phyloP scores from a whole-genome alignment of 2,797 vertebrate species.

The Labroides dimidiatus region DNA sequence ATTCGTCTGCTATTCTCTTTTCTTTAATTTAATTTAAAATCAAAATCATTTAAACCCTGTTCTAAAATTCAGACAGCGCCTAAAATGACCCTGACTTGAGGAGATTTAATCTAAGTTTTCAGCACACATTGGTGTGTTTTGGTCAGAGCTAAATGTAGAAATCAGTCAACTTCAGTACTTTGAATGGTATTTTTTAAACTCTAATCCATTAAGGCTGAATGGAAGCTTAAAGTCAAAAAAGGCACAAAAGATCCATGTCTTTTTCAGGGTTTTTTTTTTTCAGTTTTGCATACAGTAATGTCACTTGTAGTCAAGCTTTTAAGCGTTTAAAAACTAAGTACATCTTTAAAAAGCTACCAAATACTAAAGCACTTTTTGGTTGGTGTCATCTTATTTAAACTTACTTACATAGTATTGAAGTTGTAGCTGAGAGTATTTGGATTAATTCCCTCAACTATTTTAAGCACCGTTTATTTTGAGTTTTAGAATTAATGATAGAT shows the following conservation, averaged over 20 bases:
- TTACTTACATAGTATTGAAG: background rate
- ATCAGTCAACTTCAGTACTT: slow-evolving; percentile 1
- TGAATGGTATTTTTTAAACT: background rate
- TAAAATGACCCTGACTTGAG: background rate
- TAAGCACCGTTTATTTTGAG: background rate
- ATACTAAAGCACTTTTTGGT: background rate
- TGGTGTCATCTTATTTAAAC: background rate
- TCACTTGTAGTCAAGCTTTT: background rate
- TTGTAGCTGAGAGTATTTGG: background rate
- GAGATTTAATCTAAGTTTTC: background rate
- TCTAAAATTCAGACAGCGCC: background rate
- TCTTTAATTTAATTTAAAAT: background rate
- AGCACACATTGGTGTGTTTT: background rate
- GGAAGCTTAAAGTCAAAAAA: background rate
- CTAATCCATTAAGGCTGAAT: background rate
- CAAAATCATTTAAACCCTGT: background rate
- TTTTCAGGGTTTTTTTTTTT: background rate
- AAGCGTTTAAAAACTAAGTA: background rate
- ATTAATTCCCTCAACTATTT: background rate
- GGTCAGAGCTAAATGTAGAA: background rate
- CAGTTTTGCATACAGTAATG: background rate
- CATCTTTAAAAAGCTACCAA: too few species aligned
- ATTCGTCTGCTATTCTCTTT: background rate
- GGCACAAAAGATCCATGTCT: background rate
- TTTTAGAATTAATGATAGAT: background rate